Conservation (phyloP, 1,140 invertebrate species). For the Microplitis mediator region DNA sequence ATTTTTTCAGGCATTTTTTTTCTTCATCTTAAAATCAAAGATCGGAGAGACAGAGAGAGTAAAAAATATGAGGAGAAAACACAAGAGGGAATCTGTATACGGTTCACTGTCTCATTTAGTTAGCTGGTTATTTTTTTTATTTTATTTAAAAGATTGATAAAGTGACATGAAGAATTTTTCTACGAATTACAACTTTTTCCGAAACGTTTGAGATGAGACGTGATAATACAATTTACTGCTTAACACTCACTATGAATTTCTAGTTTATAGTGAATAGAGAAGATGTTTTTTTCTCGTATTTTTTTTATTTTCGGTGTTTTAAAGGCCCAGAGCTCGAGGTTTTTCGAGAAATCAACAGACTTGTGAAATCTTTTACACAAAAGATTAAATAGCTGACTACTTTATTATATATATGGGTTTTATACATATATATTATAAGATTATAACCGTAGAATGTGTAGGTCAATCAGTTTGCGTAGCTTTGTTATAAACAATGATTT, state of each 20-base stretch:
- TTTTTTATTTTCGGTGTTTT: no score
- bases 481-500: no score
- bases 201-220: not conserved
- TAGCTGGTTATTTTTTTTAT: not conserved
- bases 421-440: not conserved
- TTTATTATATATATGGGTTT: no score
- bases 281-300: no score
- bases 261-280: no score
- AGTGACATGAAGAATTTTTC: slow-evolving; percentile 1
- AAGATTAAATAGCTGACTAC: no score
- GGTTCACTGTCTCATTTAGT: not conserved
- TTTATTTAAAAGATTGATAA: not conserved
- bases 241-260: not conserved
- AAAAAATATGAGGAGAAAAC: no score
- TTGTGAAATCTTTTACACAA: no score
- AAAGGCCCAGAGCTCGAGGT: no score
- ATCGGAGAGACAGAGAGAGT: no score
- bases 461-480: not conserved
- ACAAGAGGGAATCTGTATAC: no score
- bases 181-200: not conserved
- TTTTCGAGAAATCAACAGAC: no score
- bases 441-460: not conserved
- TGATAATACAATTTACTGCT: not conserved
- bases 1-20: not conserved
- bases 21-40: not conserved